phyloP scores from a whole-genome alignment of 2,113 vertebrate genomes.

The Silurus glanis region DNA sequence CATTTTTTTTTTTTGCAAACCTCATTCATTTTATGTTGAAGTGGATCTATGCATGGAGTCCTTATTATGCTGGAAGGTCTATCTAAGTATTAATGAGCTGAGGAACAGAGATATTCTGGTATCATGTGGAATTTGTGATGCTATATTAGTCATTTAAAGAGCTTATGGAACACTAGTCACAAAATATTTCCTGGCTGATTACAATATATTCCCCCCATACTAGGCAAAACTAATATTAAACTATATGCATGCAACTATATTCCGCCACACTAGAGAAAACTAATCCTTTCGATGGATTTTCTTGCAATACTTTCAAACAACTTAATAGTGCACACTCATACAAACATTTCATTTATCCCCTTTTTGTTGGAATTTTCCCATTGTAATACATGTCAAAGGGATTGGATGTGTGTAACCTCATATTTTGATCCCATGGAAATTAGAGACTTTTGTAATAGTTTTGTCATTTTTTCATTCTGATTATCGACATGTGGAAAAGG shows the following conservation, averaged over 20 bases:
- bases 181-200: not conserved
- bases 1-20: not conserved
- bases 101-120: not conserved
- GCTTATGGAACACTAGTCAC: not conserved
- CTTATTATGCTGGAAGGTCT: not conserved
- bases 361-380: not conserved
- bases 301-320: not conserved
- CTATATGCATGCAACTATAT: no score
- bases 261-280: not conserved
- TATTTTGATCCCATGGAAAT: not conserved
- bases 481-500: not conserved
- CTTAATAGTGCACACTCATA: not conserved
- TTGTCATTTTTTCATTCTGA: not conserved
- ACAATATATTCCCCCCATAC: not conserved
- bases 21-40: not conserved
- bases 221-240: not conserved
- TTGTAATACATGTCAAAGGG: not conserved
- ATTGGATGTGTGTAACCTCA: not conserved
- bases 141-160: not conserved
- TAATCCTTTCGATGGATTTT: not conserved
- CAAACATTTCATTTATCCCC: not conserved
- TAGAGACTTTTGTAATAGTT: not conserved
- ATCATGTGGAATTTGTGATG: not conserved
- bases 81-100: not conserved
- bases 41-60: not conserved